Evolutionary conservation across 2,888 invertebrate genomes (phyloP), one percentile per base, ranked within the genome.

Genomic region (Ophion obscuratus): DNA sequence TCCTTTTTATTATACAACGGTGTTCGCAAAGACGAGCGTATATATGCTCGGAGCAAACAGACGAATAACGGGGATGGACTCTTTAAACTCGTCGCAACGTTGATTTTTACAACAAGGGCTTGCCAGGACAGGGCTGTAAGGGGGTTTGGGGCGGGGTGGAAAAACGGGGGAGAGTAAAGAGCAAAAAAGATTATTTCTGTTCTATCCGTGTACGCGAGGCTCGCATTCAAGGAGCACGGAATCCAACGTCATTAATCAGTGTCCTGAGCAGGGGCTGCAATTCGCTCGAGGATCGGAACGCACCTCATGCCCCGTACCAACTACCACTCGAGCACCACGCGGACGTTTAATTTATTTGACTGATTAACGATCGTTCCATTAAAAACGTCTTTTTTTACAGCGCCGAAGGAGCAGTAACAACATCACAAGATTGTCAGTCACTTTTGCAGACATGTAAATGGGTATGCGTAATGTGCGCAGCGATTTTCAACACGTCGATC

Each of bases 331-430:
- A 81, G 62, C 53, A 53, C 64, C 73, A 66, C 74, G 59, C 70
- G 44, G 83, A 81, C 86, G 74, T 86, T 83, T 83, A 83, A 86
- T 86, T 86, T 86, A 83, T 53, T 83, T 75, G 83, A 64, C 86
- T 83, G 83, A 83, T 86, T 78, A 78, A 83, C 86, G 77, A 81
- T 81, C 53, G 20, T 77, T 62, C 71, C 57, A 20, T 14, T 61
- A 76, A 31, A 62, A 75, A 31, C 47, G 57, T 81, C 47, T 24
- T 73, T 59, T 62, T 27, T 31, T n/a, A 24, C 10, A 2, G n/a
- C 17, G 6, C 17, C n/a, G 6, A 31, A 31, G 6, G 10, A 27
- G 4, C 47, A 57, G 67, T 40, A 74, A 57, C 47, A n/a, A 36
- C 59, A n/a, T 27, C 5, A 20, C 11, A 14, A 57, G 27, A 59